Percentiles rank a stretch among this genome's conserved stretches.
These are phyloP conservation scores for Sitophilus oryzae DNA, from an alignment of 1,140 invertebrate genomes.

Conservation along the genomic window DNA sequence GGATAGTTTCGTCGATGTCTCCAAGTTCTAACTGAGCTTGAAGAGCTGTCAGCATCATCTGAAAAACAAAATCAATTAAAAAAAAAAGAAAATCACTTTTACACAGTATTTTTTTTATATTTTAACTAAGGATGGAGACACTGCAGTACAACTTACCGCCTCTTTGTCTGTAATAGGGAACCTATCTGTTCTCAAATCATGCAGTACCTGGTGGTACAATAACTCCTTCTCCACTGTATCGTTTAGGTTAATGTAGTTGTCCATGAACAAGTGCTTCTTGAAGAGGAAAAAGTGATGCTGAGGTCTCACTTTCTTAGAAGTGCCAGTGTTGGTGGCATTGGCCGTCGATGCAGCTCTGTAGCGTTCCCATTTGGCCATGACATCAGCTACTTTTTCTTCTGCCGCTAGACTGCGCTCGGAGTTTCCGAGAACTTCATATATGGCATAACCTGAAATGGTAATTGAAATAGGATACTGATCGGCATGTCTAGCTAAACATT, in stretches of 20 bases:
- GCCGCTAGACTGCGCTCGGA: constrained; percentile 76
- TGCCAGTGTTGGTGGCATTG: constrained; percentile 38
- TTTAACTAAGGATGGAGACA: background rate
- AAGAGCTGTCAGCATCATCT: constrained; percentile 90
- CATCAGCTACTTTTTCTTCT: constrained; percentile 88
- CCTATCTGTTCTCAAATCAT: constrained; percentile 81
- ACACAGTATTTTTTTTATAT: background rate
- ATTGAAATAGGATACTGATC: no score
- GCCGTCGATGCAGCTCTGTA: constrained; percentile 58
- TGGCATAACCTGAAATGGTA: constrained; percentile 47
- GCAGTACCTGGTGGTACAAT: constrained; percentile 91
- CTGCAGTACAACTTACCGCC: constrained; percentile 62
- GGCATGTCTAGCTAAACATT: no score
- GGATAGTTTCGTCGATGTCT: constrained; percentile 63
- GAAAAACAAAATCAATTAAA: constrained; percentile 36
- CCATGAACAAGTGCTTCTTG: constrained; percentile 91
- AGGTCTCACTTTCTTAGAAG: constrained; percentile 45
- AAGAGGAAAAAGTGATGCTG: constrained; percentile 69
- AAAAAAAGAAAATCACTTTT: constrained; percentile 13
- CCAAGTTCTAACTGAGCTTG: constrained; percentile 89
- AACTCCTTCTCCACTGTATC: constrained; percentile 93
- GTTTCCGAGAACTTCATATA: constrained; percentile 58
- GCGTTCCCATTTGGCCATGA: constrained; percentile 93
- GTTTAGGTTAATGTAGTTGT: constrained; percentile 73
- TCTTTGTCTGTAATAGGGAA: constrained; percentile 89